Evolutionary conservation across 2,113 vertebrate species (phyloP), one percentile per base, ranked within the genome.

Genomic region (Phaetusa simplex): DNA sequence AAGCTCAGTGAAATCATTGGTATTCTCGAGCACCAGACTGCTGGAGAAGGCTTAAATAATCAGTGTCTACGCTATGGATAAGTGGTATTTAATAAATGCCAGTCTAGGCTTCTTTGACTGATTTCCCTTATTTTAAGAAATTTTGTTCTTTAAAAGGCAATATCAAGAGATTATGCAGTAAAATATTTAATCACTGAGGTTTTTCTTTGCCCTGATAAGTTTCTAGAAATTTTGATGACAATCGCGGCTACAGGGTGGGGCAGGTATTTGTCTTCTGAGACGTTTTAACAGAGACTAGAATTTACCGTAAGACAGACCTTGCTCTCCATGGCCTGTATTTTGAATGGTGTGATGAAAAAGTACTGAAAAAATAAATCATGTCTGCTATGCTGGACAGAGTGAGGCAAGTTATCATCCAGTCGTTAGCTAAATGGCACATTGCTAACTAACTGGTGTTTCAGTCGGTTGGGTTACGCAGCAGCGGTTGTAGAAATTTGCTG

Each of bases 31-130:
- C 32, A 52, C 32, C 24, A 79, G 66, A 2, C 43, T 69, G 27
- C n/a, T 90, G 61, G 65, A 74, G 38, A 88, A 92, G 26, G 22
- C 74, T 73, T 85, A 55, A 67, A 90, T 59, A 50, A 59, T 84
- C 59, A 26, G 0, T 47, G 52, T 50, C 17, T 70, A 5, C 55
- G 55, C 45, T 69, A 22, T 0, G 0, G 40, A 5, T 49, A 89
- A 84, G 30, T 82, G 40, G 18, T 87, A 42, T 91, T 89, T 94
- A 79, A 49, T 76, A 83, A 92, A 66, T 9, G 12, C 52, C 49
- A 22, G 26, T 70, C 43, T 50, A 50, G 47, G 32, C 27, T 82
- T 40, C n/a, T 90, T 82, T 69, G 49, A 62, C 43, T 89, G 40
- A 77, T 70, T 86, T 73, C 67, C 61, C 20, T 64, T 11, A 32